Evolutionary conservation across 2,888 invertebrate genomes (phyloP).

Genomic region (Tiphia femorata): DNA sequence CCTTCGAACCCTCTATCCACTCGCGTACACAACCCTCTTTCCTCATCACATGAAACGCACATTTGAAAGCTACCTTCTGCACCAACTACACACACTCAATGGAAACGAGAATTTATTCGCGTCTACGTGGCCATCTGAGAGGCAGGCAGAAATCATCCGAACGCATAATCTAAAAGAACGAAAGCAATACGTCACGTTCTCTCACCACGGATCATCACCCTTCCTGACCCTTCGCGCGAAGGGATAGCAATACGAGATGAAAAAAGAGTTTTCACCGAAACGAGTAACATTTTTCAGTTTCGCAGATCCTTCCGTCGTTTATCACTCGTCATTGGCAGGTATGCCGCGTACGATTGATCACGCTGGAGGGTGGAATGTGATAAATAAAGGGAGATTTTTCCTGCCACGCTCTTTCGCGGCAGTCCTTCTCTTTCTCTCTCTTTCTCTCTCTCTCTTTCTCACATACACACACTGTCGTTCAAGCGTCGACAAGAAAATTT

Average conservation of each 20-base stretch:
- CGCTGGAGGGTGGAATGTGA: slow-evolving; percentile 5
- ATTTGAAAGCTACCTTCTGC: too few species aligned
- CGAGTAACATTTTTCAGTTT: slow-evolving; percentile 9
- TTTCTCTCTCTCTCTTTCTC: too few species aligned
- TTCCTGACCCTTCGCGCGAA: slow-evolving; percentile 6
- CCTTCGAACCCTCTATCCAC: too few species aligned
- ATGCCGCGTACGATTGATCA: slow-evolving; percentile 7
- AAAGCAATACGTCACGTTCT: slow-evolving; percentile 13
- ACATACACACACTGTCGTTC: too few species aligned
- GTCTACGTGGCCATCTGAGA: too few species aligned
- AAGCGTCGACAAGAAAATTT: too few species aligned
- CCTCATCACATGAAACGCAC: too few species aligned
- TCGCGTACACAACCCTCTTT: too few species aligned
- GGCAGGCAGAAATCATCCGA: too few species aligned
- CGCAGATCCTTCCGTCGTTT: slow-evolving; percentile 18
- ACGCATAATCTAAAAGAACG: slow-evolving; percentile 6
- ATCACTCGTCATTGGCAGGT: slow-evolving; percentile 12
- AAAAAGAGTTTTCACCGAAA: slow-evolving; percentile 15
- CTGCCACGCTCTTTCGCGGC: neutral
- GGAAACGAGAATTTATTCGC: too few species aligned
- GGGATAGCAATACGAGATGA: neutral
- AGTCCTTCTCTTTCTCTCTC: too few species aligned
- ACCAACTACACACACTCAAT: too few species aligned
- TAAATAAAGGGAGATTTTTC: slow-evolving; percentile 12
- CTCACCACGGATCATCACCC: slow-evolving; percentile 22